These are phyloP conservation scores for Hippocampus abdominalis DNA, from an alignment of 2,113 vertebrate species.

Conservation along the genomic window DNA sequence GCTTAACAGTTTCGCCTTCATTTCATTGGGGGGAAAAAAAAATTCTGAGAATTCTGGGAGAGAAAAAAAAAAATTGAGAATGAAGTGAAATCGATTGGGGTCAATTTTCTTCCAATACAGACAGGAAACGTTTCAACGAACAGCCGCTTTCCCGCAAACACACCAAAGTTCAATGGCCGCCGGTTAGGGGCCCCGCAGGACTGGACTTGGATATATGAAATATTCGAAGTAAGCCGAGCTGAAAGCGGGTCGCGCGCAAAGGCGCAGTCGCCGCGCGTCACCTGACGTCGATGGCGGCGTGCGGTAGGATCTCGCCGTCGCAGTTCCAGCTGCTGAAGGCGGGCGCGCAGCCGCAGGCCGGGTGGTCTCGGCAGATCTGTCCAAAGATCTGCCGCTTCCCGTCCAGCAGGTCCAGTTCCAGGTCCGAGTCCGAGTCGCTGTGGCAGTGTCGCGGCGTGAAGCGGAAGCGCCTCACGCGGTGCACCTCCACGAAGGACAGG, in stretches of 20 bases:
- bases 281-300: constrained; percentile 84
- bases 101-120: too few species aligned
- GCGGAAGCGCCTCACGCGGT: constrained; percentile 83
- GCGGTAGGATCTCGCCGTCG: constrained; percentile 86
- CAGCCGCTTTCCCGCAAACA: too few species aligned
- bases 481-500: constrained; percentile 87
- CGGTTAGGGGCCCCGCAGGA: too few species aligned
- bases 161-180: too few species aligned
- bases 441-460: constrained; percentile 77
- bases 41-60: too few species aligned
- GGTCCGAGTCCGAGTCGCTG: constrained; percentile 80
- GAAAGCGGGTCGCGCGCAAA: too few species aligned
- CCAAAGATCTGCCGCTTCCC: constrained; percentile 68
- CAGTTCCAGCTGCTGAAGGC: constrained; percentile 89
- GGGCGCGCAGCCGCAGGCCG: constrained; percentile 73
- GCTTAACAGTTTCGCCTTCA: too few species aligned
- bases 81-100: background rate
- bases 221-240: too few species aligned
- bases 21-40: too few species aligned
- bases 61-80: background rate
- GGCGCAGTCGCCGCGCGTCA: constrained; percentile 33
- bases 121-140: too few species aligned
- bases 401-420: constrained; percentile 63
- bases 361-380: constrained; percentile 80
- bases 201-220: too few species aligned